Conservation (phyloP, 2,113 vertebrate species). For the Gallinago media region DNA sequence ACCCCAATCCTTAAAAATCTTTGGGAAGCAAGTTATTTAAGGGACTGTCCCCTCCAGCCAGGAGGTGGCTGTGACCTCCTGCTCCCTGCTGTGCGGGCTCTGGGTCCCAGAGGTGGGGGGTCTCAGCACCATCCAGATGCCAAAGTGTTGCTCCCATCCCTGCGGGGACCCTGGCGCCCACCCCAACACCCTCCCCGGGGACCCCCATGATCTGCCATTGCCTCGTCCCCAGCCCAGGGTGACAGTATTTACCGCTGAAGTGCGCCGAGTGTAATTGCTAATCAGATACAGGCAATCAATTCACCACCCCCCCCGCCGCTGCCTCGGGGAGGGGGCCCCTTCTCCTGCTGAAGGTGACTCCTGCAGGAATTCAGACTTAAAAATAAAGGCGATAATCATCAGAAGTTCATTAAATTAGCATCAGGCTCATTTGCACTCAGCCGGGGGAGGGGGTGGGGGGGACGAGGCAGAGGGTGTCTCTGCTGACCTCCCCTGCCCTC, state of each 20-base stretch:
- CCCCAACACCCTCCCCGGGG: no score
- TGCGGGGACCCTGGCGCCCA: accelerated
- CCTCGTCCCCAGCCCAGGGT: neutral
- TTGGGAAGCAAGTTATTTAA: neutral
- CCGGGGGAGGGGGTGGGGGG: neutral
- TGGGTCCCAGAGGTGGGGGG: neutral
- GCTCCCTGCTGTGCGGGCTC: accelerated
- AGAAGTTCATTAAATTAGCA: conserved; percentile 47
- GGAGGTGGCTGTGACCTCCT: neutral
- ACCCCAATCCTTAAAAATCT: accelerated
- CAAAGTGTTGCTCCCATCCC: neutral
- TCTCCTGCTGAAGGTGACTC: conserved; percentile 77
- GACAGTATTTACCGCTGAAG: neutral
- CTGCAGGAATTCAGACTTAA: conserved; percentile 69
- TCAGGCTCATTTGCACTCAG: neutral
- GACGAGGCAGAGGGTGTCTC: neutral
- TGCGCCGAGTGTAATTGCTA: conserved; percentile 68
- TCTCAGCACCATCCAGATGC: neutral
- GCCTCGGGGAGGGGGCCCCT: conserved; percentile 12
- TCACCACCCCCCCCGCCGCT: neutral
- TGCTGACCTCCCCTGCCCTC: neutral
- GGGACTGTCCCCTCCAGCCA: neutral
- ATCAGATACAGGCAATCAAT: conserved; percentile 77
- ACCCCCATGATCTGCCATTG: neutral
- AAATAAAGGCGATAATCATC: conserved; percentile 52